Evolutionary conservation across 2,113 vertebrate genomes (phyloP).

Genomic region (Tylochromis polylepis): DNA sequence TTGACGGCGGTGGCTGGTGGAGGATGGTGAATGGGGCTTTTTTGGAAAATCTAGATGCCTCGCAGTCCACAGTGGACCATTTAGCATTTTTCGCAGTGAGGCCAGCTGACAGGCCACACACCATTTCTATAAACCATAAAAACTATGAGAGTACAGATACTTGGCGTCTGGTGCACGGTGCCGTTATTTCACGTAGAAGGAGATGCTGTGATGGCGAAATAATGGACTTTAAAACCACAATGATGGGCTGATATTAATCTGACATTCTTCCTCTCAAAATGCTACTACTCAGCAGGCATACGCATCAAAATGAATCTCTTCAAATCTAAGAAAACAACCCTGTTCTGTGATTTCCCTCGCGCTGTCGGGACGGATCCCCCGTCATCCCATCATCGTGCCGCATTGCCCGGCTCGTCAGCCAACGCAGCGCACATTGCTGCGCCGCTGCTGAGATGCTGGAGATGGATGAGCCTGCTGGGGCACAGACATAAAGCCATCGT

Average conservation of each 20-base stretch:
- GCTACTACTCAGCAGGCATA: not conserved
- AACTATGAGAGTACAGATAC: not conserved
- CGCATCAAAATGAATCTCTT: not conserved
- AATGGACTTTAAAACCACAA: not conserved
- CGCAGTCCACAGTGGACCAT: not conserved
- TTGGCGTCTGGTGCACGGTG: not conserved
- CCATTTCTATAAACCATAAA: constrained; percentile 1
- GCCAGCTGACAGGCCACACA: constrained; percentile 31
- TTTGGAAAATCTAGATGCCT: constrained; percentile 24
- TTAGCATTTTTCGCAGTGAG: constrained; percentile 8
- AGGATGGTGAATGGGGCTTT: not conserved
- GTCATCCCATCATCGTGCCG: not conserved
- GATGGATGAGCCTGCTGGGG: not conserved
- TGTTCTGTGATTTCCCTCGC: not conserved
- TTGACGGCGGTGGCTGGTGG: constrained; percentile 9
- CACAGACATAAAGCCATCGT: constrained; percentile 29
- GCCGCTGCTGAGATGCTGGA: not conserved
- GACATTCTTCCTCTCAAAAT: not conserved
- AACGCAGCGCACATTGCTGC: not conserved
- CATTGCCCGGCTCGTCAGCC: not conserved
- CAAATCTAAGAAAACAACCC: not conserved
- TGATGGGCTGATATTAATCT: not conserved
- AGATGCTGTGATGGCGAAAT: not conserved
- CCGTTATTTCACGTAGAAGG: not conserved
- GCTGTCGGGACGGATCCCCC: not conserved